Conservation (phyloP, 1,140 invertebrate genomes). For the Pseudomyrmex cubaensis region DNA sequence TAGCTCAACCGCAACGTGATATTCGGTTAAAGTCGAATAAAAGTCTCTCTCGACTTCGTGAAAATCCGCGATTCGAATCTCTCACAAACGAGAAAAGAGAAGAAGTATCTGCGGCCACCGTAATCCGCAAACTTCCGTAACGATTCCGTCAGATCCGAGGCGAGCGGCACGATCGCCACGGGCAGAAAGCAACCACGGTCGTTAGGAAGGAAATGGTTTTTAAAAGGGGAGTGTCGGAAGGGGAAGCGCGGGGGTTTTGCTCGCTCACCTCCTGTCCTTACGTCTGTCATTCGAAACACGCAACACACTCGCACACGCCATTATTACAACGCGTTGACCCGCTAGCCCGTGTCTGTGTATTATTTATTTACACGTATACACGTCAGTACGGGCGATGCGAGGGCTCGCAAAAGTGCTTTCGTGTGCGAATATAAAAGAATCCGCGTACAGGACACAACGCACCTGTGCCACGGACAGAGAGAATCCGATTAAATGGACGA, state of each 20-base stretch:
- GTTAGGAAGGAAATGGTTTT: constrained; percentile 76
- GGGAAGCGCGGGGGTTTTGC: constrained; percentile 59
- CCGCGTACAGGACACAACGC: constrained; percentile 13
- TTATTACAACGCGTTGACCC: constrained; percentile 72
- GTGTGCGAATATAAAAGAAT: constrained; percentile 34
- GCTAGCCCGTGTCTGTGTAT: constrained; percentile 49
- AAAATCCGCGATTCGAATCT: background rate
- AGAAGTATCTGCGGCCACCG: constrained; percentile 9
- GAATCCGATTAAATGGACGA: background rate
- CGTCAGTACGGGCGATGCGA: background rate
- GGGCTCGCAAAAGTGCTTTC: constrained; percentile 15
- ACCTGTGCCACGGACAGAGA: background rate
- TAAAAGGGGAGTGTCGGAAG: constrained; percentile 71
- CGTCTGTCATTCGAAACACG: constrained; percentile 82
- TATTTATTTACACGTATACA: constrained; percentile 36
- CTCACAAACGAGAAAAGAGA: constrained; percentile 7
- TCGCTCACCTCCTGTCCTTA: constrained; percentile 81
- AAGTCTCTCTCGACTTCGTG: background rate
- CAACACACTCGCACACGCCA: constrained; percentile 77
- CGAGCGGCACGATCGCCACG: constrained; percentile 22
- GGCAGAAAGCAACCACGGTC: constrained; percentile 59
- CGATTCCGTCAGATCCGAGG: constrained; percentile 39
- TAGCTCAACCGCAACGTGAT: background rate
- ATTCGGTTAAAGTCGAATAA: background rate
- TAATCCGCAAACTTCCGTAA: constrained; percentile 51